Evolutionary conservation across 2,888 invertebrate genomes (phyloP), one percentile per base, ranked within the genome.

Genomic region (Neoitamus cyanurus): DNA sequence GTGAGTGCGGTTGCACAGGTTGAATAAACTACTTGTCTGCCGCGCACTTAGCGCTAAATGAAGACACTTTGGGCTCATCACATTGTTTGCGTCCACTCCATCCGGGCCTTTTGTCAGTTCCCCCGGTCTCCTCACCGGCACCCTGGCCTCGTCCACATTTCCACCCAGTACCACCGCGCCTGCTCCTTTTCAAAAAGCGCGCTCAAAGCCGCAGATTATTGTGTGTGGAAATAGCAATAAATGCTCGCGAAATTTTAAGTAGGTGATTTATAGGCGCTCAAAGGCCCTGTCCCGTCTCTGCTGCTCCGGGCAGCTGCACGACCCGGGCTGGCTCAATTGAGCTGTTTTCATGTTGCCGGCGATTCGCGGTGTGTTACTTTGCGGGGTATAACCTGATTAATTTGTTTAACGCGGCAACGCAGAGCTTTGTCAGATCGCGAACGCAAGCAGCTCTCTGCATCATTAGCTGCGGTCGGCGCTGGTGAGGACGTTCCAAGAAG

Each of bases 191-290:
- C 42, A 42, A 42, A 46, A 48, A 42, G 25, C 30, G 78, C 30
- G 48, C 46, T 37, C 15, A 36, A 75, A 75, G 31, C 75, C 75
- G 84, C 75, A 77, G 48, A 84, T 68, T 28, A 84, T 84, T 58
- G 84, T 68, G 84, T 84, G 84, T 75, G 36, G 75, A 84, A 84
- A 75, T 84, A 69, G 69, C 69, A 82, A 82, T 68, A 82, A 82
- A 82, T 82, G 69, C 82, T 69, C 68, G 69, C 82, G 48, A 82
- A 82, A 82, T 69, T 82, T 36, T 82, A 82, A 82, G 82, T 82
- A 82, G 82, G 37, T 82, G 82, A 82, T 82, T 82, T 82, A 82
- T 82, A 82, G 82, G 82, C 69, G 82, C 37, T 80, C 78, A 25
- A 30, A 78, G 68, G 46, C 77, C 13, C 46, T 1, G 42, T 1